These are phyloP conservation scores for Ceratotherium simum DNA, from an alignment of 2,113 vertebrate species.

Conservation along the genomic window DNA sequence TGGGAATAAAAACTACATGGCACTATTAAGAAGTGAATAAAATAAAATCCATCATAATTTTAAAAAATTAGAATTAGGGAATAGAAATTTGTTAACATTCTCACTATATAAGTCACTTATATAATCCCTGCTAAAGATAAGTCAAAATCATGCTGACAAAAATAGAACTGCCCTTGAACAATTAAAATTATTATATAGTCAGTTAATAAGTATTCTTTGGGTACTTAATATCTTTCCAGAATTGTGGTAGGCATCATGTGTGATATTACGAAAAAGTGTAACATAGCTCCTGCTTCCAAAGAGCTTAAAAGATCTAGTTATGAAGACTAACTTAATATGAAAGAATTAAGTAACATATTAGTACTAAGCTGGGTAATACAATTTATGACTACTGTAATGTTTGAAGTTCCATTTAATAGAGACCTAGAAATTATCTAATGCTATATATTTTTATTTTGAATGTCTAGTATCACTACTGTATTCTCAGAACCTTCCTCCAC, in stretches of 20 bases:
- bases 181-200: background rate
- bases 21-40: background rate
- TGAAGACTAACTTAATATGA: background rate
- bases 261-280: background rate
- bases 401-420: constrained; percentile 22
- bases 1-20: background rate
- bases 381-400: background rate
- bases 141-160: background rate
- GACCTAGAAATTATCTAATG: background rate
- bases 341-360: background rate
- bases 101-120: background rate
- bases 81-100: background rate
- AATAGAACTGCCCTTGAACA: background rate
- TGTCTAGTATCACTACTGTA: background rate
- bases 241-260: background rate
- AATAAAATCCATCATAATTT: background rate
- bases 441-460: background rate
- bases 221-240: constrained; percentile 19
- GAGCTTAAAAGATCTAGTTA: background rate
- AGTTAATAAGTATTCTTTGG: constrained; percentile 26
- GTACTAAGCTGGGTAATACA: background rate
- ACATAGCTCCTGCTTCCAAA: background rate
- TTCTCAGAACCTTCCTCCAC: background rate
- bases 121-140: constrained; percentile 13
- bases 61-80: background rate